A percentile compares a stretch with the other conserved stretches of the same genome.
phyloP scores from a whole-genome alignment of 92 coral and sea anemone species.

The Paramuricea clavata region DNA sequence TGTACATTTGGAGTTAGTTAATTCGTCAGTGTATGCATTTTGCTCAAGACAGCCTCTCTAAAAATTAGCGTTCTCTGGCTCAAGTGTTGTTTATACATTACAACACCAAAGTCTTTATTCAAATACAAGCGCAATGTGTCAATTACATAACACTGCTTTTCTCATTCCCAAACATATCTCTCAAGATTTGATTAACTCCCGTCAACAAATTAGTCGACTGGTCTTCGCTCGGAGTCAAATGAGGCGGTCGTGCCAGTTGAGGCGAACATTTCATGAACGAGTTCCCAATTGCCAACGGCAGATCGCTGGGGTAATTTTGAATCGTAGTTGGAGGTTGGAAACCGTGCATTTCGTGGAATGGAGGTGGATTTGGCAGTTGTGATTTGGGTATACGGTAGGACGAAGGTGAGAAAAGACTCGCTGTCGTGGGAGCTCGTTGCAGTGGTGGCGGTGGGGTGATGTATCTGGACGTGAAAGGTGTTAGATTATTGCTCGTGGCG shows the following conservation, averaged over 20 bases:
- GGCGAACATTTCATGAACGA: conserved; percentile 3
- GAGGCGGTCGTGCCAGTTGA: conserved; percentile 9
- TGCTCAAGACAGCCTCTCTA: not conserved
- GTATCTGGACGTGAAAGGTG: not conserved
- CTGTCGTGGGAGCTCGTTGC: conserved; percentile 25
- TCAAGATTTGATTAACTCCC: conserved; percentile 45
- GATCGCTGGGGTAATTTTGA: conserved; percentile 12
- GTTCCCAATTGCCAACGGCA: conserved; percentile 19
- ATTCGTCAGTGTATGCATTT: not conserved
- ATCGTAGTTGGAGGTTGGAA: conserved; percentile 2
- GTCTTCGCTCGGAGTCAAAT: conserved; percentile 14
- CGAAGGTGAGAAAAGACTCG: conserved; percentile 30
- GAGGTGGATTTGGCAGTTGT: not conserved
- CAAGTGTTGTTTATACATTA: not conserved
- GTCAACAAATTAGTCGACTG: conserved; percentile 15
- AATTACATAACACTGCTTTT: conserved; percentile 39
- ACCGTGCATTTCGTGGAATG: not conserved
- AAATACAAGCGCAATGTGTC: not conserved
- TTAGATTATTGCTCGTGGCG: not conserved
- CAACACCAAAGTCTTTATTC: conserved; percentile 1
- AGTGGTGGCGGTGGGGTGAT: conserved; percentile 14
- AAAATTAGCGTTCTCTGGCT: not conserved
- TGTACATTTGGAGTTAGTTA: not conserved
- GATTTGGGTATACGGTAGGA: conserved; percentile 18
- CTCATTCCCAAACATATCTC: conserved; percentile 47